Evolutionary conservation across 1,140 invertebrate species (phyloP).

Genomic region (Tetranychus cinnabarinus): DNA sequence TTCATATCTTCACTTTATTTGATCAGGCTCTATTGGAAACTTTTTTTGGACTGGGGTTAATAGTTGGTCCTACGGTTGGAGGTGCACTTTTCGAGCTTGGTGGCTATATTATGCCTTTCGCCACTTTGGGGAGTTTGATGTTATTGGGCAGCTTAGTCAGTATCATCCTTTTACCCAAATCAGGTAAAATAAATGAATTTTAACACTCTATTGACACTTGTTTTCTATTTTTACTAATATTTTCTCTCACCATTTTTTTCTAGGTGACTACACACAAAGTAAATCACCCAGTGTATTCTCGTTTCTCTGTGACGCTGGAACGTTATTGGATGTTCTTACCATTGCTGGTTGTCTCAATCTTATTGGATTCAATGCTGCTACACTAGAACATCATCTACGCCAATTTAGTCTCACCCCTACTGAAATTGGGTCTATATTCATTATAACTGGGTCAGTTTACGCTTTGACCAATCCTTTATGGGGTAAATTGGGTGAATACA

Average conservation of each 20-base stretch:
- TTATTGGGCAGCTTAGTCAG: constrained; percentile 49
- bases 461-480: constrained; percentile 50
- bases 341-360: constrained; percentile 12
- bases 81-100: constrained; percentile 20
- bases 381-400: constrained; percentile 19
- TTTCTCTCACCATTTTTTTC: no score
- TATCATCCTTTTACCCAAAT: constrained; percentile 36
- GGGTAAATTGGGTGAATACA: constrained; percentile 47
- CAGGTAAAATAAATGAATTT: background rate
- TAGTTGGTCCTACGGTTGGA: constrained; percentile 15
- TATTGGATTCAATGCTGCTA: constrained; percentile 21
- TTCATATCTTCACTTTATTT: background rate
- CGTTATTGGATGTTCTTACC: constrained; percentile 9
- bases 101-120: constrained; percentile 65
- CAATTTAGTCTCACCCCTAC: constrained; percentile 32
- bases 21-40: constrained; percentile 20
- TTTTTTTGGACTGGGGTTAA: constrained; percentile 14
- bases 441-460: constrained; percentile 63
- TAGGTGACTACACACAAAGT: background rate
- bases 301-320: constrained; percentile 9
- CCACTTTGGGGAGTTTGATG: constrained; percentile 46
- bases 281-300: constrained; percentile 2
- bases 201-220: constrained; percentile 29
- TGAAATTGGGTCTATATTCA: constrained; percentile 54
- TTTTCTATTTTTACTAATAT: background rate